Evolutionary conservation across 2,797 vertebrate genomes (phyloP), one percentile per base, ranked within the genome.

Genomic region (Hemitrygon akajei): DNA sequence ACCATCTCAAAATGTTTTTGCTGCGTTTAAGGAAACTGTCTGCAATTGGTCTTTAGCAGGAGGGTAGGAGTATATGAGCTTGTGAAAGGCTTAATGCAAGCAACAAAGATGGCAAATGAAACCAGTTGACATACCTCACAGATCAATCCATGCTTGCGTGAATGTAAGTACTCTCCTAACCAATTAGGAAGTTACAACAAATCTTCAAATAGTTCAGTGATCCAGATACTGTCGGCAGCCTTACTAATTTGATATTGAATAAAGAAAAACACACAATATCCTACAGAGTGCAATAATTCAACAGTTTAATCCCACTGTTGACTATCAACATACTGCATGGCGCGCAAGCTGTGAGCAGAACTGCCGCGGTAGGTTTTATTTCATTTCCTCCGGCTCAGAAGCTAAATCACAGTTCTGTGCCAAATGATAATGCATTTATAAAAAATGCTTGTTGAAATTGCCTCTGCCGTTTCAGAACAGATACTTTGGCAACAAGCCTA

Each of bases 371-470:
- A 76, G 91, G 37, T 93, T 93, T 93, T 47, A 93, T 76, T 37
- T 93, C 71, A 76, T 76, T 69, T 93, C 71, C 73, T 93, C 56
- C 27, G 71, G 71, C 91, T 93, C 37, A 93, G 71, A 75, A 93
- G 91, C 71, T 76, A 76, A 93, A 93, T 76, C 91, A 92, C 66
- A 76, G 34, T 93, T 93, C 91, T 93, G 91, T 93, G 91, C 91
- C 91, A 97, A 96, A 97, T 96, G 95, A 96, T 96, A 97, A 97
- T 97, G 96, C 97, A 97, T 97, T 94, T 93, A 40, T 92, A 69
- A 89, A 93, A 73, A 81, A 71, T 94, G 93, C 86, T 76, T 71
- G 82, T 91, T 91, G 86, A 94, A 94, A 94, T 94, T 96, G 95
- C 97, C 96, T 97, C 97, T 96, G 96, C 96, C 94, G 94, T 94